A percentile compares a stretch with the other conserved stretches of the same genome.
Conservation (phyloP, 2,113 vertebrate genomes). For the Rhinogobius similis region DNA sequence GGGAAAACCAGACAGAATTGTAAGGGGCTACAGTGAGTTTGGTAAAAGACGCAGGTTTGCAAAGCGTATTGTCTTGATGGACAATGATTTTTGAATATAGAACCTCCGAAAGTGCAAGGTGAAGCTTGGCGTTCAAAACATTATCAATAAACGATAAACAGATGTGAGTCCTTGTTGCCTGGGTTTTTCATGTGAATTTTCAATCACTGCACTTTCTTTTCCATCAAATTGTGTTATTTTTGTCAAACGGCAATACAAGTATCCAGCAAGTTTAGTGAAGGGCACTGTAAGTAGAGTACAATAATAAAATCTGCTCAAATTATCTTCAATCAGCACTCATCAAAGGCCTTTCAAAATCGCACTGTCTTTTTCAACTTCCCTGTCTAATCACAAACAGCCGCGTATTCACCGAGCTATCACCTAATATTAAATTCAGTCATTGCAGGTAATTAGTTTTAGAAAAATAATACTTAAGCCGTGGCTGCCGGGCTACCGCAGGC, state of each 20-base stretch:
- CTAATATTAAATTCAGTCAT: constrained; percentile 25
- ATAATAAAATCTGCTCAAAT: not conserved
- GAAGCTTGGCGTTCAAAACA: too few relatives aligned
- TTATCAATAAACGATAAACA: not conserved
- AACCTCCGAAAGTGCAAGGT: not conserved
- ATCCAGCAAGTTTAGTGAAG: not conserved
- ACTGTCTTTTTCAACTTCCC: not conserved
- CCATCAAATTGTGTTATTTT: not conserved
- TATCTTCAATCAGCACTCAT: constrained; percentile 4
- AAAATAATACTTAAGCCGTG: constrained; percentile 28
- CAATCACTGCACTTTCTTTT: not conserved
- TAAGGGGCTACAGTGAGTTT: not conserved
- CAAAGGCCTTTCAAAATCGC: not conserved
- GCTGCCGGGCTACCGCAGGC: constrained; percentile 7
- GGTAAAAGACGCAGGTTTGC: not conserved
- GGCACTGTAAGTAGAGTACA: not conserved
- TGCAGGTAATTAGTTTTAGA: constrained; percentile 42
- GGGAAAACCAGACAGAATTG: not conserved
- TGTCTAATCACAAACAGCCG: constrained; percentile 8
- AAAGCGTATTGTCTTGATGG: not conserved
- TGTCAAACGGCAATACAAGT: not conserved
- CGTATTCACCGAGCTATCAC: constrained; percentile 14
- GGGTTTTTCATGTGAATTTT: not conserved
- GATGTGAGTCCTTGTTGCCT: not conserved
- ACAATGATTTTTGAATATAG: not conserved